Percentiles rank a stretch among this genome's conserved stretches.
phyloP scores from a whole-genome alignment of 2,113 vertebrate genomes.

The Meriones unguiculatus region DNA sequence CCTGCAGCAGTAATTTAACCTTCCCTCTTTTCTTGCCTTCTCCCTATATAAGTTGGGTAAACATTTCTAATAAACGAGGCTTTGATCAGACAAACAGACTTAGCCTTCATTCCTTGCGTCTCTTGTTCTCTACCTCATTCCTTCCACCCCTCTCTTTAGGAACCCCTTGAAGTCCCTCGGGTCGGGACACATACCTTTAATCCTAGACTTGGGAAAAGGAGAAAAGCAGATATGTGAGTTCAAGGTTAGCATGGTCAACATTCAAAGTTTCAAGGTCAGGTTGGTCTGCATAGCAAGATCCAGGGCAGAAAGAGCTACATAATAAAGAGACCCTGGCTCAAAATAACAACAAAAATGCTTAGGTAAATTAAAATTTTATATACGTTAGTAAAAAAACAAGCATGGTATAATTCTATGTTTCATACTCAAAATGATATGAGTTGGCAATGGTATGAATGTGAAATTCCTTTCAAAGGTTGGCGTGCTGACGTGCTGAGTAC shows the following conservation, averaged over 20 bases:
- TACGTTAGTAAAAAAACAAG: not conserved
- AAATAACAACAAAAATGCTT: not conserved
- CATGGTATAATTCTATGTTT: not conserved
- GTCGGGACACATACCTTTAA: too few species aligned
- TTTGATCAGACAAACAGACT: too few species aligned
- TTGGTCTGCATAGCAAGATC: not conserved
- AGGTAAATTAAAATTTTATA: not conserved
- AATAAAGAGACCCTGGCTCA: not conserved
- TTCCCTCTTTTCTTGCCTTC: too few species aligned
- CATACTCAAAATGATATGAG: not conserved
- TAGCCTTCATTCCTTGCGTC: too few species aligned
- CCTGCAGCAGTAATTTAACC: too few species aligned
- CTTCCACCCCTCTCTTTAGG: too few species aligned
- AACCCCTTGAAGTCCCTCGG: too few species aligned
- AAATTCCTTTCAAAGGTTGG: not conserved
- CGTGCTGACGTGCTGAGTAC: not conserved
- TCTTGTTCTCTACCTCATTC: too few species aligned
- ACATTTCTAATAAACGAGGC: too few species aligned
- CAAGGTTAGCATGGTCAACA: not conserved
- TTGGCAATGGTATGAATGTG: not conserved
- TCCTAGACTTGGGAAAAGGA: not conserved
- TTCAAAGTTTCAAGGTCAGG: not conserved
- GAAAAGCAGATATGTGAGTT: not conserved
- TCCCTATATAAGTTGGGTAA: too few species aligned
- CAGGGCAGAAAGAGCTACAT: not conserved